Evolutionary conservation across 2,113 vertebrate species (phyloP).

Genomic region (Megaceryle torquata): DNA sequence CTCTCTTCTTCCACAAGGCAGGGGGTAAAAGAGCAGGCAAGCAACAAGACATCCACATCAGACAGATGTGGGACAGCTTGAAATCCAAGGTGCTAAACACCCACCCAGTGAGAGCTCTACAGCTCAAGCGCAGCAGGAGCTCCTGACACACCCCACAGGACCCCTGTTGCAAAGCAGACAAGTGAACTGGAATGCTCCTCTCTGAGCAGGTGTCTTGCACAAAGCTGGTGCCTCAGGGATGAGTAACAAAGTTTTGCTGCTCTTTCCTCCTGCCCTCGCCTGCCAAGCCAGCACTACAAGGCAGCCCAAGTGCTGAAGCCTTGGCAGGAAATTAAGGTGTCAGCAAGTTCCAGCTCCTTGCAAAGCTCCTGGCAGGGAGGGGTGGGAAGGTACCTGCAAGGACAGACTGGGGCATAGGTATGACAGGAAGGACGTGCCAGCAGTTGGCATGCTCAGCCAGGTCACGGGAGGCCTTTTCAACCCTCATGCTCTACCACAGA

Average conservation of each 20-base stretch:
- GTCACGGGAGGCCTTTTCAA: background rate
- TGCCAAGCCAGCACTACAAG: background rate
- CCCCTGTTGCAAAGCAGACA: background rate
- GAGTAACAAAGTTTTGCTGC: background rate
- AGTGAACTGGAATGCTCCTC: background rate
- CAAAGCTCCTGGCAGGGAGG: background rate
- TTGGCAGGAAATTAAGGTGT: background rate
- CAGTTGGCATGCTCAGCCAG: background rate
- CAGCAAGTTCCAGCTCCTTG: background rate
- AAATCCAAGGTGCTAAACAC: background rate
- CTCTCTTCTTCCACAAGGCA: background rate
- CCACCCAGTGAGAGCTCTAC: fast-evolving
- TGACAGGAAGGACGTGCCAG: background rate
- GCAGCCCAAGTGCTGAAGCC: background rate
- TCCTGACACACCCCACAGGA: fast-evolving
- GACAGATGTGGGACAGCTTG: background rate
- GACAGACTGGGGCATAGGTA: background rate
- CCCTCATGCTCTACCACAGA: background rate
- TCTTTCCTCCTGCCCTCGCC: background rate
- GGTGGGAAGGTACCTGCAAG: background rate
- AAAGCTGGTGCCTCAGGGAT: background rate
- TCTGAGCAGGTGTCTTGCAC: background rate
- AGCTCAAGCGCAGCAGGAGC: background rate
- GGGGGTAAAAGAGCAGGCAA: background rate
- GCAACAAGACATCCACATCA: background rate